Percentiles rank a stretch among this genome's conserved stretches.
Evolutionary conservation across 2,797 vertebrate genomes (phyloP).

Genomic region (Sebastes nivosus): DNA sequence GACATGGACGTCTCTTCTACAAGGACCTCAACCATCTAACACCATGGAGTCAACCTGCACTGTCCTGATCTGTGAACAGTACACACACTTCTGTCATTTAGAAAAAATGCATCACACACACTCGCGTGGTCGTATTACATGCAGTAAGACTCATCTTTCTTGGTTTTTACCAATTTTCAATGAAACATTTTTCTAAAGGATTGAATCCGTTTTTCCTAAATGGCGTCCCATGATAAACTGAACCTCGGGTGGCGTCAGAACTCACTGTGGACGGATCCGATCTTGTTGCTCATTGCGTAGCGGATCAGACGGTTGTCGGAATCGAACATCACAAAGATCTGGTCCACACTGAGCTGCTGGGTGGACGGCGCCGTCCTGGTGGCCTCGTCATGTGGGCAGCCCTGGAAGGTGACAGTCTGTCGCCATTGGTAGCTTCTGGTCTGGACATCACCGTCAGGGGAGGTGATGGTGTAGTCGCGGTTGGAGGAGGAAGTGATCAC

Average conservation of each 20-base stretch:
- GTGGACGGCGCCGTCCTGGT: slow-evolving; percentile 61
- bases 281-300: slow-evolving; percentile 92
- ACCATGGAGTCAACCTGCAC: not conserved
- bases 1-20: not conserved
- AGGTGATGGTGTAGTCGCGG: slow-evolving; percentile 86
- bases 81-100: not conserved
- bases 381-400: slow-evolving; percentile 80
- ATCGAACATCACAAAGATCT: slow-evolving; percentile 92
- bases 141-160: not conserved
- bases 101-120: not conserved
- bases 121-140: not conserved
- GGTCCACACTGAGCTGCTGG: slow-evolving; percentile 92
- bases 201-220: not conserved
- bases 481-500: slow-evolving; percentile 92
- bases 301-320: slow-evolving; percentile 86
- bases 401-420: slow-evolving; percentile 89
- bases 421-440: slow-evolving; percentile 86
- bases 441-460: slow-evolving; percentile 72
- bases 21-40: not conserved
- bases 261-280: slow-evolving; percentile 89
- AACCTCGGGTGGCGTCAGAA: not conserved
- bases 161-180: not conserved
- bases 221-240: not conserved
- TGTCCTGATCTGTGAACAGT: not conserved
- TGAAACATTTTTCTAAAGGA: not conserved